Base-by-base conservation (phyloP, 1,140 invertebrate species). In the Steinernema feltiae region DNA sequence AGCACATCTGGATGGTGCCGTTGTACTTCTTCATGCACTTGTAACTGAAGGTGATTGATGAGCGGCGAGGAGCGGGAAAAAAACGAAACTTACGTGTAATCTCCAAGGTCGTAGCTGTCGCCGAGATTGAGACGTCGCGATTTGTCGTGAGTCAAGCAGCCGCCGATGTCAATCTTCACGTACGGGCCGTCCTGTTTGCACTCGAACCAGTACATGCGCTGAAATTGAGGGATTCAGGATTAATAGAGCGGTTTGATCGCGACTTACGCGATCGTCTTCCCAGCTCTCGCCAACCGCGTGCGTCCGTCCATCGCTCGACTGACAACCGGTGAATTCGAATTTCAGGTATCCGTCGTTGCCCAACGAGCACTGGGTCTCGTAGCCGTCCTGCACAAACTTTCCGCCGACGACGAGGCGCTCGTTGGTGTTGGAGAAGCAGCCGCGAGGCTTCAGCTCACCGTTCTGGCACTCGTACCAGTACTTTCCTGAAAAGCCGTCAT, bases 101-200 rank as follows among this genome's bases (percentile, higher is more conserved):
- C 79, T 48, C 79, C 79, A 32, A 76, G 63, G 53, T 80, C 79
- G 74, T 80, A 77, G 18, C 74, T 79, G 31, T 80, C 69, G 29
- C 79, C 79, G 31, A 80, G 70, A 27, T 48, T 71, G n/a, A 80
- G 35, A n/a, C 73, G 31, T 72, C 78, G 30, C 69, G 69, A 35
- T 48, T 80, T 80, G 69, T 80, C 79, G 41, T 80, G 79, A 17
- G 74, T 70, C 21, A 79, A 72, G 48, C 79, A 80, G 72, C 79
- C 79, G 29, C 73, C 78, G 48, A 75, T 70, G 18, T 46, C 69
- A 17, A 71, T 76, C 70, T 76, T 79, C 32, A 80, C 35, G 48
- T 76, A 81, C 2, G 63, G 63, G 24, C 78, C 77, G 31, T 80
- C 78, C 24, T 76, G 31, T 18, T 27, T 32, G 32, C 79, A 80